phyloP scores from a whole-genome alignment of 2,797 vertebrate genomes.

The Mycteria americana region DNA sequence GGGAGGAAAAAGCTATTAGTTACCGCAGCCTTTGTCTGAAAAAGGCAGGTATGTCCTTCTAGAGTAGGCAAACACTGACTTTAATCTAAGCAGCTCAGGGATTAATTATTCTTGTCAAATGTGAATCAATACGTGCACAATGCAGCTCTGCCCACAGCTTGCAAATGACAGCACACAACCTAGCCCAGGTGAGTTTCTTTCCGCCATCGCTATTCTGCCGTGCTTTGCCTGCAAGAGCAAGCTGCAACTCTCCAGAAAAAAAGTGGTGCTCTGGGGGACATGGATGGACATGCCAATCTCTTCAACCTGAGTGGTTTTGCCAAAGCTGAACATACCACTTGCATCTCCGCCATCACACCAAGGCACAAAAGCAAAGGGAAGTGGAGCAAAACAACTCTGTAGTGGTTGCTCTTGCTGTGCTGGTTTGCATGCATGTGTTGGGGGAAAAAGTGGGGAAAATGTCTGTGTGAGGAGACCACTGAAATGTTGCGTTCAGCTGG shows the following conservation, averaged over 20 bases:
- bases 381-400: neutral
- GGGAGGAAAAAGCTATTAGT: neutral
- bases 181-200: neutral
- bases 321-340: neutral
- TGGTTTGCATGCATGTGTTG: accelerated
- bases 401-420: neutral
- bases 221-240: neutral
- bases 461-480: neutral
- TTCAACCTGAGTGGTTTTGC: neutral
- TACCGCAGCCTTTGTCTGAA: neutral
- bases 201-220: neutral
- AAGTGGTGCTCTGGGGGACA: neutral
- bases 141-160: neutral
- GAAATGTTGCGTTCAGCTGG: neutral
- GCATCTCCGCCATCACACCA: neutral
- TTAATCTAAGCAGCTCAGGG: neutral
- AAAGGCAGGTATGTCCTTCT: neutral
- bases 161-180: neutral
- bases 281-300: neutral
- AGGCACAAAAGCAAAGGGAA: neutral
- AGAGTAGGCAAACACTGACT: neutral
- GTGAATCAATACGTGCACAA: neutral
- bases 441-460: neutral
- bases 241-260: neutral
- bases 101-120: neutral